Percentiles rank a stretch among this genome's conserved stretches.
Evolutionary conservation across 2,888 invertebrate genomes (phyloP).

Genomic region (Strigamia maritima): DNA sequence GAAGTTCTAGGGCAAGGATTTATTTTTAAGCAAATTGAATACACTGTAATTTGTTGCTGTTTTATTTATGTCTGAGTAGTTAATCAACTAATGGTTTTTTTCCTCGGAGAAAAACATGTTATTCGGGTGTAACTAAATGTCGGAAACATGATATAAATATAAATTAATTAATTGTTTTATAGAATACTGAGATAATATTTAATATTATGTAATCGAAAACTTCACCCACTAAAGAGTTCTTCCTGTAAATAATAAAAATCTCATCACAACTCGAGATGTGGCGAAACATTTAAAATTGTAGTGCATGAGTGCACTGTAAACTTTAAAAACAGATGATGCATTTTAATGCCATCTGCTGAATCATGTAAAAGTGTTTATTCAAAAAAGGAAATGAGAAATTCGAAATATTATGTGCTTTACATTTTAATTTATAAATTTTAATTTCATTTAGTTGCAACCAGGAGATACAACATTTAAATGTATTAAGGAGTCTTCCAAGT

Average conservation of each 20-base stretch:
- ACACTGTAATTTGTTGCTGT: constrained; percentile 2
- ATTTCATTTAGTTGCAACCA: constrained; percentile 12
- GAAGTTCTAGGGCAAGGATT: not conserved
- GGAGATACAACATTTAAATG: constrained; percentile 31
- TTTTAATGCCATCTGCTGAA: constrained; percentile 22
- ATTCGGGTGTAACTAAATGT: not conserved
- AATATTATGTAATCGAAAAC: not conserved
- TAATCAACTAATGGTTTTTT: not conserved
- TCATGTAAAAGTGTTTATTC: not conserved
- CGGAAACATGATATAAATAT: not conserved
- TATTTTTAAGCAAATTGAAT: constrained; percentile 4
- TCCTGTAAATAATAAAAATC: not conserved
- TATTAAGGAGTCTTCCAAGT: constrained; percentile 36
- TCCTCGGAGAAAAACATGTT: not conserved
- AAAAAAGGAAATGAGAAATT: not conserved
- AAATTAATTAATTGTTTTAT: not conserved
- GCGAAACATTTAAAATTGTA: not conserved
- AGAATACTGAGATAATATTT: not conserved
- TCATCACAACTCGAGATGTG: not conserved
- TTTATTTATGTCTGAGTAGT: constrained; percentile 1
- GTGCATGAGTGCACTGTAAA: not conserved
- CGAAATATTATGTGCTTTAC: not conserved
- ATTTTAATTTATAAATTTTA: constrained; percentile 21
- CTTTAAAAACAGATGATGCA: constrained; percentile 8
- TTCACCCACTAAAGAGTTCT: not conserved